Base-by-base conservation (phyloP, 1,140 invertebrate species). In the Himalopsyche phryganea region DNA sequence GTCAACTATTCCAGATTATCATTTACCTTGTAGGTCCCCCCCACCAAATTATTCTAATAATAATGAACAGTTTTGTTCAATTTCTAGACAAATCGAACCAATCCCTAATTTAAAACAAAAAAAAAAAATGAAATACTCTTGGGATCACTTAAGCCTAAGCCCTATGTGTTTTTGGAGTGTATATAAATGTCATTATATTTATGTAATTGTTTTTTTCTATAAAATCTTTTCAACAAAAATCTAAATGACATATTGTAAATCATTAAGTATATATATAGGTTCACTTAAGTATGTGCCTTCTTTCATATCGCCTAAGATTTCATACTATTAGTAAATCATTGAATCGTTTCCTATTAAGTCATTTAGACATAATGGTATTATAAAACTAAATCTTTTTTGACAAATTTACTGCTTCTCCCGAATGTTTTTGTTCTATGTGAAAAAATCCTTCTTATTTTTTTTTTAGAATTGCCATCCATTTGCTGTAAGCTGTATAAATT, bases 401-500 rank as follows among this genome's bases (percentile, higher is more conserved):
- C 11, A 40, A n/a, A 40, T 40, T 40, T 40, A 40, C 38, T 11
- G 38, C 15, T 40, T 15, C 38, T 7, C 38, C 38, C 38, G n/a
- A 40, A 15, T n/a, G 4, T 40, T 7, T 54, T 19, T 46, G 28
- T 15, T 45, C 23, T 41, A 15, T 36, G 33, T 54, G 33, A 35
- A 15, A 44, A 46, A 40, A 41, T 54, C 41, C 32, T 47, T 46
- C n/a, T 40, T n/a, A 40, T 40, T 13, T 40, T 7, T 7, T 35
- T 55, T 53, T 54, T 54, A 58, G 44, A 55, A 58, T 61, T 61
- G 60, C 59, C 63, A 59, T 61, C 60, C 60, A 64, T 64, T 64
- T 64, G 42, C 46, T 57, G 42, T 69, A 56, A 65, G 71, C 17
- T 69, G 68, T 45, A 70, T 61, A 33, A 57, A 67, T 35, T 80